Conservation (phyloP, 2,888 invertebrate species). For the Andrena praecox region DNA sequence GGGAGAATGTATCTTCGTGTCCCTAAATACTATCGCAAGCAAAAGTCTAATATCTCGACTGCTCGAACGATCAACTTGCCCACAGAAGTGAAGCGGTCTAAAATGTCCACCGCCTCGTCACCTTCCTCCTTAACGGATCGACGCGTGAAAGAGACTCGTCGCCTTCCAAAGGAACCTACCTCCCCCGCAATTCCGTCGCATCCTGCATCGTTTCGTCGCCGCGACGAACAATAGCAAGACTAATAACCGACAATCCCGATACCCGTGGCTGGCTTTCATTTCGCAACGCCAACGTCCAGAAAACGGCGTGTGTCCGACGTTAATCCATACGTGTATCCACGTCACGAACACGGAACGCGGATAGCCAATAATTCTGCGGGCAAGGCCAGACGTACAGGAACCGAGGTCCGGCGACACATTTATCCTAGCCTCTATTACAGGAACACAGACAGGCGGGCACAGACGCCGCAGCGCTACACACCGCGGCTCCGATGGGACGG, state of each 20-base stretch:
- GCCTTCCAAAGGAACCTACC: too few relatives aligned
- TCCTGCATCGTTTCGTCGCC: background rate
- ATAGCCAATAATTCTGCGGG: conserved; percentile 34
- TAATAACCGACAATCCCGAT: background rate
- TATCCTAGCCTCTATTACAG: conserved; percentile 42
- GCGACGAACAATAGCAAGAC: background rate
- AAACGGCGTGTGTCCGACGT: conserved; percentile 13
- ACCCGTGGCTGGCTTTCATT: conserved; percentile 9
- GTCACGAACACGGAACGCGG: conserved; percentile 29
- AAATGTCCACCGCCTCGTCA: too few relatives aligned
- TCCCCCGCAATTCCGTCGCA: background rate
- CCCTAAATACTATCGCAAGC: too few relatives aligned
- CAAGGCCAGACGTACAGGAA: conserved; percentile 34
- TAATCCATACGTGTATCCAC: conserved; percentile 32
- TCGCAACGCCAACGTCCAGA: conserved; percentile 2
- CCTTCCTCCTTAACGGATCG: too few relatives aligned
- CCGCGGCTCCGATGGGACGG: background rate
- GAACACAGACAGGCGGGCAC: conserved; percentile 6
- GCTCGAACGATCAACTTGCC: too few relatives aligned
- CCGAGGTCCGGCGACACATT: conserved; percentile 46
- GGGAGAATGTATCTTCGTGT: too few relatives aligned
- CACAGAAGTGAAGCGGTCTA: too few relatives aligned
- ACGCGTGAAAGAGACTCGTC: too few relatives aligned
- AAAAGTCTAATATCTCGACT: too few relatives aligned
- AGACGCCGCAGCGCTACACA: background rate